Evolutionary conservation across 2,888 invertebrate genomes (phyloP).

Genomic region (Phortica magna): DNA sequence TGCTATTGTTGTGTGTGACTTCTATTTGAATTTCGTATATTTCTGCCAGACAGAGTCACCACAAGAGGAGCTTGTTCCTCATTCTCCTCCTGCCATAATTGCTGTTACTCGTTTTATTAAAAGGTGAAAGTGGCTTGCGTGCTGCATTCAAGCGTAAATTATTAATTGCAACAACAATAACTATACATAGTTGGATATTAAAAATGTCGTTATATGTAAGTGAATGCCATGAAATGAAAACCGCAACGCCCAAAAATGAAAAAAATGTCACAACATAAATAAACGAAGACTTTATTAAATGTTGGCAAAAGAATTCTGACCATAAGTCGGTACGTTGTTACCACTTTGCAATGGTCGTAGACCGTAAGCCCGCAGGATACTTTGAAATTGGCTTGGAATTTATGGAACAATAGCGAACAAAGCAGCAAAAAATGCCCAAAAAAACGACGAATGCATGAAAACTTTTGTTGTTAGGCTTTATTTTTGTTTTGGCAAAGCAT

Average conservation of each 20-base stretch:
- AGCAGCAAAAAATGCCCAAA: constrained; percentile 39
- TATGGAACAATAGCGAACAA: constrained; percentile 48
- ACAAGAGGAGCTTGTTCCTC: not conserved
- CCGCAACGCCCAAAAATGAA: constrained; percentile 22
- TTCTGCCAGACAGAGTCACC: too few species aligned
- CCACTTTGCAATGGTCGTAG: not conserved
- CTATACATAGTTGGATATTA: constrained; percentile 13
- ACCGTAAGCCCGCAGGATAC: constrained; percentile 2
- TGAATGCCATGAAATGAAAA: constrained; percentile 5
- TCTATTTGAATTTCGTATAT: not conserved
- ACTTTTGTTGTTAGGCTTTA: constrained; percentile 24
- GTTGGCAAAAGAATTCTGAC: not conserved
- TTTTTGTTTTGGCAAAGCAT: constrained; percentile 38
- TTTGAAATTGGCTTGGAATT: constrained; percentile 1
- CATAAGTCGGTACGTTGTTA: not conserved
- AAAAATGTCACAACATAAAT: not conserved
- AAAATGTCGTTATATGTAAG: constrained; percentile 13
- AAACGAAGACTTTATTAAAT: not conserved
- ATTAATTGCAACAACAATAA: constrained; percentile 18
- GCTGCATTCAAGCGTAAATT: constrained; percentile 23
- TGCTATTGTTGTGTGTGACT: constrained; percentile 38
- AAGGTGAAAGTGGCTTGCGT: constrained; percentile 29
- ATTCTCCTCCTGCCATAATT: not conserved
- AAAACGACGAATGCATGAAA: not conserved
- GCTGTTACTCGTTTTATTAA: not conserved